phyloP scores from a whole-genome alignment of 2,888 invertebrate genomes.

The Cenopis cana region DNA sequence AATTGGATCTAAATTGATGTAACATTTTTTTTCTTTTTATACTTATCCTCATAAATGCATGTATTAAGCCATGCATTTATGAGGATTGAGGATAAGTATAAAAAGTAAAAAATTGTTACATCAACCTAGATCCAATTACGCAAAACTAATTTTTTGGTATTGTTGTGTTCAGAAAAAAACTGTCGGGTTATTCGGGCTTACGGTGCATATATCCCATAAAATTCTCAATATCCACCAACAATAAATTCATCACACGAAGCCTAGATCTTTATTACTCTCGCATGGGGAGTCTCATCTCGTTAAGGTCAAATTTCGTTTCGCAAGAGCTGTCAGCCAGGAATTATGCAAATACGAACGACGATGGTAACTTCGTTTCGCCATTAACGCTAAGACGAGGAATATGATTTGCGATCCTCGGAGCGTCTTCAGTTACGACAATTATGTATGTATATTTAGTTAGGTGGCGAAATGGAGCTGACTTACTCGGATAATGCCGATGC shows the following conservation, averaged over 20 bases:
- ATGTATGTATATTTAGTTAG: constrained; percentile 38
- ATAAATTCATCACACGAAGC: constrained; percentile 5
- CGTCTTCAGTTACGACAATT: constrained; percentile 47
- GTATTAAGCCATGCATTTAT: too few species aligned
- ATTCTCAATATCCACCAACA: constrained; percentile 36
- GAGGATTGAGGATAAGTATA: too few species aligned
- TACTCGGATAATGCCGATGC: not conserved
- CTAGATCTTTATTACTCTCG: constrained; percentile 29
- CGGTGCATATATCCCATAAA: not conserved
- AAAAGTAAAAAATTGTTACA: too few species aligned
- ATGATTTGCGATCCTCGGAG: constrained; percentile 59
- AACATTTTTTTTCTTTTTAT: too few species aligned
- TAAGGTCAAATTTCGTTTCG: constrained; percentile 42
- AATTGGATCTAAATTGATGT: too few species aligned
- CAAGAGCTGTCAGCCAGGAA: constrained; percentile 36
- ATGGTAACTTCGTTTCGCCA: constrained; percentile 66
- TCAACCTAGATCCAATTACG: too few species aligned
- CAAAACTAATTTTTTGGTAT: too few species aligned
- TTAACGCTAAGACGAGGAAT: constrained; percentile 56
- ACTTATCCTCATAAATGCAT: too few species aligned
- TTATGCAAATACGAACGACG: constrained; percentile 46
- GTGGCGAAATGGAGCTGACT: constrained; percentile 31
- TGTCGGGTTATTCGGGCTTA: too few species aligned
- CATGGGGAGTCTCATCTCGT: constrained; percentile 37
- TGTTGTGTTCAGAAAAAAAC: too few species aligned